These are phyloP conservation scores for Incurvaria masculella DNA, from an alignment of 2,888 invertebrate genomes.

Conservation along the genomic window DNA sequence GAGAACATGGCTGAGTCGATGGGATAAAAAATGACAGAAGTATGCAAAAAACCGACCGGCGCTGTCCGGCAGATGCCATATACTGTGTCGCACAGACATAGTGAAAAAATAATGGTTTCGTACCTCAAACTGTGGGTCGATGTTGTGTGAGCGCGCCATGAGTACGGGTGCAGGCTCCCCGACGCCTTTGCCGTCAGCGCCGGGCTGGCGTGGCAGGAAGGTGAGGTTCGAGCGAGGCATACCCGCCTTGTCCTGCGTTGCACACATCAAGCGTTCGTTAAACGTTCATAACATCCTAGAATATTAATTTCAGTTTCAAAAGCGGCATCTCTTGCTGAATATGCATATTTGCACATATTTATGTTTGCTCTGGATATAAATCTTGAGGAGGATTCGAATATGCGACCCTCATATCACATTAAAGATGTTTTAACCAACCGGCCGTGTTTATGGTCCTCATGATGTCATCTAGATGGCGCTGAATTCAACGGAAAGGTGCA, in stretches of 20 bases:
- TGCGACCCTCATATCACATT: too few species aligned
- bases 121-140: constrained; percentile 49
- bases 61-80: too few species aligned
- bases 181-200: constrained; percentile 39
- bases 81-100: constrained; percentile 1
- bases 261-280: too few species aligned
- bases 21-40: constrained; percentile 5
- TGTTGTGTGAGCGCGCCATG: constrained; percentile 35
- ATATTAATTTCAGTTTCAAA: constrained; percentile 40
- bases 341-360: too few species aligned
- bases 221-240: constrained; percentile 32
- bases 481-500: too few species aligned
- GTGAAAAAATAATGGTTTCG: not conserved
- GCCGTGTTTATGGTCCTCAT: too few species aligned
- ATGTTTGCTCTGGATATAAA: too few species aligned
- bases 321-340: constrained; percentile 44
- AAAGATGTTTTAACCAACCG: too few species aligned
- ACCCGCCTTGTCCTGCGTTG: constrained; percentile 42
- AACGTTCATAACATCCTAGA: too few species aligned
- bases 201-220: constrained; percentile 40
- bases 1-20: not conserved
- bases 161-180: constrained; percentile 39
- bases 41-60: too few species aligned
- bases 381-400: too few species aligned
- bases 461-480: too few species aligned